phyloP scores from a whole-genome alignment of 2,888 invertebrate genomes.

The Dysmachus trigonus region DNA sequence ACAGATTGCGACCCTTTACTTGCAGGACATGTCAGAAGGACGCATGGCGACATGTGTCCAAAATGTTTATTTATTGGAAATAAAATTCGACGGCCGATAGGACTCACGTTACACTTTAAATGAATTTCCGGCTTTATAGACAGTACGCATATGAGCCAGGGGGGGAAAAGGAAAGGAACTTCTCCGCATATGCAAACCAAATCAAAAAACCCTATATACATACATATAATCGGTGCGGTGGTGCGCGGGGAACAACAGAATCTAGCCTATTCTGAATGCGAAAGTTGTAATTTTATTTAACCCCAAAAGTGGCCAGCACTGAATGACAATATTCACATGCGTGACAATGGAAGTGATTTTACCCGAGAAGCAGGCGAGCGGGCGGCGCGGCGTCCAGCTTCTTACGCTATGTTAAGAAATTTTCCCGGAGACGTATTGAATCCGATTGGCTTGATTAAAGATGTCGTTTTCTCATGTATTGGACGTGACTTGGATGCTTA shows the following conservation, averaged over 20 bases:
- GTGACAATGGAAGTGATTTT: conserved; percentile 38
- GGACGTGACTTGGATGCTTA: conserved; percentile 46
- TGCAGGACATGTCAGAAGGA: conserved; percentile 41
- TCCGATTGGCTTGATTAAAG: conserved; percentile 48
- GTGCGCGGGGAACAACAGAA: not conserved
- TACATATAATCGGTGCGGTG: no score
- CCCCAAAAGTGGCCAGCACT: conserved; percentile 5
- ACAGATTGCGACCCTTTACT: conserved; percentile 43
- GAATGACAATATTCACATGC: conserved; percentile 36
- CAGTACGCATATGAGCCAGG: conserved; percentile 20
- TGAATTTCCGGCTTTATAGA: conserved; percentile 48
- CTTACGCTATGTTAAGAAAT: conserved; percentile 30
- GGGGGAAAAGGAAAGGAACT: not conserved
- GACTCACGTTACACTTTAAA: conserved; percentile 47
- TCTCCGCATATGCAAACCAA: not conserved
- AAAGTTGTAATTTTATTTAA: conserved; percentile 45
- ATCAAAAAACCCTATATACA: not conserved
- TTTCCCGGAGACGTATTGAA: conserved; percentile 35
- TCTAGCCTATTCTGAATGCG: conserved; percentile 47
- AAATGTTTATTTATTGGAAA: conserved; percentile 49
- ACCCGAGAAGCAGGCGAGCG: not conserved
- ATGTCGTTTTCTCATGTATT: conserved; percentile 45
- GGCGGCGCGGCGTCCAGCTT: conserved; percentile 6
- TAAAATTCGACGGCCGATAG: conserved; percentile 41
- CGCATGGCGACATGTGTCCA: conserved; percentile 49